Evolutionary conservation across 2,113 vertebrate species (phyloP).

Genomic region (Tyrannus savana): DNA sequence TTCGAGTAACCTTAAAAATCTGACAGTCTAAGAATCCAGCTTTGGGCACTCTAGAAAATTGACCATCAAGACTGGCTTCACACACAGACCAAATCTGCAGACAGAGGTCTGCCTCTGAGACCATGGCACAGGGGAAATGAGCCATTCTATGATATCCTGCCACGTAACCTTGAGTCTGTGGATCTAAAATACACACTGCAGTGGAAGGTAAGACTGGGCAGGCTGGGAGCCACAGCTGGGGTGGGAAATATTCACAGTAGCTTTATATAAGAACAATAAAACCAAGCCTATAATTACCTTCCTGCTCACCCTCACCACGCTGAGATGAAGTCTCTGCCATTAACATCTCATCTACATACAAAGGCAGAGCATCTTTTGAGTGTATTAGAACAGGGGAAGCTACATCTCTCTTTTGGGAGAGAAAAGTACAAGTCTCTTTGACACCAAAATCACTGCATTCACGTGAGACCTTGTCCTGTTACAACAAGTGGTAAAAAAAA

Average conservation of each 20-base stretch:
- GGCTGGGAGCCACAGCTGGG: background rate
- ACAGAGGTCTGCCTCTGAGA: background rate
- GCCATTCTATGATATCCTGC: background rate
- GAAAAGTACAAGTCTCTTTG: background rate
- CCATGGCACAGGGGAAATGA: background rate
- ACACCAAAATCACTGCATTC: background rate
- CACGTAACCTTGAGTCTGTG: background rate
- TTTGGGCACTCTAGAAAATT: background rate
- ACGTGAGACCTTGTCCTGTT: background rate
- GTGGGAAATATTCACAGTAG: background rate
- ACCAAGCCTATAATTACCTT: constrained; percentile 25
- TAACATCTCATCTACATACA: background rate
- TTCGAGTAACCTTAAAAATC: background rate
- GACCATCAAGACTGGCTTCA: background rate
- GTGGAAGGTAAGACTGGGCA: background rate
- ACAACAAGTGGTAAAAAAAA: background rate
- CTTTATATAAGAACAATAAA: constrained; percentile 17
- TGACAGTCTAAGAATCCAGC: background rate
- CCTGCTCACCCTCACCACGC: background rate
- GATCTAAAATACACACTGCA: background rate
- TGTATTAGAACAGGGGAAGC: background rate
- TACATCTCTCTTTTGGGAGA: background rate
- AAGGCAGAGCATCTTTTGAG: background rate
- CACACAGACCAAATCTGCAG: background rate
- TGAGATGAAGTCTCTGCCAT: background rate